Evolutionary conservation across 2,888 invertebrate genomes (phyloP).

Genomic region (Eumacrocentrus americanus): DNA sequence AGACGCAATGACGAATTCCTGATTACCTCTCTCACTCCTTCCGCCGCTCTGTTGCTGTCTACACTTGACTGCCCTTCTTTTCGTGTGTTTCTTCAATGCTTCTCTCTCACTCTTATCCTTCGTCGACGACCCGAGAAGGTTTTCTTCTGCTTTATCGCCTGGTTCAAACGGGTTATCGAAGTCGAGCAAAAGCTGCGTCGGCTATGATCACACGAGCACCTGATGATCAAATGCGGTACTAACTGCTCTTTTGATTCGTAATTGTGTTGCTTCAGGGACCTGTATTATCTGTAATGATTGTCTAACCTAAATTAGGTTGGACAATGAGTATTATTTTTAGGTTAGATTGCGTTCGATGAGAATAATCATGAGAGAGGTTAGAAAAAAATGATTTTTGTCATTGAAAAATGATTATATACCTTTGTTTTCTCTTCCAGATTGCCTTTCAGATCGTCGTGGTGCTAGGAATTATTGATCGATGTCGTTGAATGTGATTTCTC

Average conservation of each 20-base stretch:
- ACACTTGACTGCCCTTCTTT: not conserved
- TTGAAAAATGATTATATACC: no score
- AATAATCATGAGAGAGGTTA: no score
- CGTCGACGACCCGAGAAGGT: constrained; percentile 13
- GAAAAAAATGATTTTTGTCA: no score
- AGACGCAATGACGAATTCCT: not conserved
- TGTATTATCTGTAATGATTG: not conserved
- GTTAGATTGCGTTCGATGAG: no score
- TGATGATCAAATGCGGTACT: not conserved
- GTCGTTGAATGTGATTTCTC: no score
- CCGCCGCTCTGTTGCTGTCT: no score
- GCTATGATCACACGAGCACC: not conserved
- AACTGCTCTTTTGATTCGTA: not conserved
- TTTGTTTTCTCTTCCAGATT: no score
- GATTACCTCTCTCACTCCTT: constrained; percentile 4
- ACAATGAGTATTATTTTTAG: no score
- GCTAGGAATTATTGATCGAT: no score
- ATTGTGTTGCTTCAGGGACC: not conserved
- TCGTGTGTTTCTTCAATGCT: not conserved
- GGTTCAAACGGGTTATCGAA: constrained; percentile 24
- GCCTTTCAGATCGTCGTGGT: no score
- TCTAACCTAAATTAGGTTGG: no score
- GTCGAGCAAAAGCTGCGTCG: not conserved
- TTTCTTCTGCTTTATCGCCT: constrained; percentile 28
- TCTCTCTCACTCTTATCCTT: constrained; percentile 12